A percentile compares a stretch with the other conserved stretches of the same genome.
Conservation (phyloP, 2,888 invertebrate species). For the Myathropa florea region DNA sequence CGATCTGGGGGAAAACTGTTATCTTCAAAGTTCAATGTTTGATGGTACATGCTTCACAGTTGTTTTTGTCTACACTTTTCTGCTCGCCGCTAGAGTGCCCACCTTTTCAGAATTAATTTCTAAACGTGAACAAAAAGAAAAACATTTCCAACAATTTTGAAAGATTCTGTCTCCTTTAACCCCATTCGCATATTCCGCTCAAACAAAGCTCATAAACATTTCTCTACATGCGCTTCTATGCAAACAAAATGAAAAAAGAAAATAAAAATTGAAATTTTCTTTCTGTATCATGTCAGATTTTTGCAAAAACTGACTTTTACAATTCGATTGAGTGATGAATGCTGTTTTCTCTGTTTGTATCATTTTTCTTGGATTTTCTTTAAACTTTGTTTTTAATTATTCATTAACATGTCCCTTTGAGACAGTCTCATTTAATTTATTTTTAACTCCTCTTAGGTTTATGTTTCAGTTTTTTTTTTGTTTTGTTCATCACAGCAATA, state of each 20-base stretch:
- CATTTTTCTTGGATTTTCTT: slow-evolving; percentile 2
- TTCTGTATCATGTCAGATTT: neutral
- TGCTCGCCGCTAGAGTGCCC: too few species aligned
- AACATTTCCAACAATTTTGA: neutral
- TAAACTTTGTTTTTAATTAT: neutral
- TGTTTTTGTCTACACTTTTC: too few species aligned
- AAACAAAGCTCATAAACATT: neutral
- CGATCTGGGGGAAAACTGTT: too few species aligned
- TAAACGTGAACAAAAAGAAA: too few species aligned
- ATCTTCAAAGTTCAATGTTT: too few species aligned
- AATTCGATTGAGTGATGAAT: slow-evolving; percentile 62
- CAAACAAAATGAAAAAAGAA: neutral
- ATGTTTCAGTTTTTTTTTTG: slow-evolving; percentile 6
- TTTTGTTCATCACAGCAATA: slow-evolving; percentile 71
- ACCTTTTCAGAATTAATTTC: too few species aligned
- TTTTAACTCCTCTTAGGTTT: neutral
- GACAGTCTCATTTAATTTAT: neutral
- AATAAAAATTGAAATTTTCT: neutral
- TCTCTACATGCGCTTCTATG: neutral
- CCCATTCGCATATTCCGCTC: neutral
- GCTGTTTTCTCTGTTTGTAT: slow-evolving; percentile 5
- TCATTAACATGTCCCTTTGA: neutral
- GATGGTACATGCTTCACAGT: too few species aligned
- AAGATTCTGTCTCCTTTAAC: neutral
- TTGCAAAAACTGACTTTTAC: neutral